phyloP scores from a whole-genome alignment of 2,113 vertebrate genomes.

The Clarias gariepinus region DNA sequence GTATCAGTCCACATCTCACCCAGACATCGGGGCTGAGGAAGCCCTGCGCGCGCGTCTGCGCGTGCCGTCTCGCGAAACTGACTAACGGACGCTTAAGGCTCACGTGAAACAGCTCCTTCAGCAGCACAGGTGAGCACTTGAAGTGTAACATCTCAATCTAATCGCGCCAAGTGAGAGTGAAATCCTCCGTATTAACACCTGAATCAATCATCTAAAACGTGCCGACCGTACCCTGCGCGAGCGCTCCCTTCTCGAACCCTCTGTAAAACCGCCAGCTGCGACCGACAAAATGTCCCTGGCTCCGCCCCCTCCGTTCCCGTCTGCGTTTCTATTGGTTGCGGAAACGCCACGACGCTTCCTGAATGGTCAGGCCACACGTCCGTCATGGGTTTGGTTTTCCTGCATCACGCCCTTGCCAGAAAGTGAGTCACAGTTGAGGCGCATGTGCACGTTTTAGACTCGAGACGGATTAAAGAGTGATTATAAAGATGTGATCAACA shows the following conservation, averaged over 20 bases:
- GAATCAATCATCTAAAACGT: no score
- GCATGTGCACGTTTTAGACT: not conserved
- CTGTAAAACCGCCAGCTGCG: conserved; percentile 6
- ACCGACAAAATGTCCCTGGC: conserved; percentile 37
- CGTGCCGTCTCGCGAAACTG: conserved; percentile 43
- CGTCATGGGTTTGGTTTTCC: not conserved
- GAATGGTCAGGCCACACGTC: conserved; percentile 17
- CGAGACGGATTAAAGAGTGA: not conserved
- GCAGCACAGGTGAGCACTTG: conserved; percentile 63
- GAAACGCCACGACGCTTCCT: conserved; percentile 46
- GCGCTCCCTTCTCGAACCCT: conserved; percentile 39
- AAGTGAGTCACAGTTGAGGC: not conserved
- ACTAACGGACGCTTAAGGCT: conserved; percentile 65
- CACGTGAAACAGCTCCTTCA: conserved; percentile 72
- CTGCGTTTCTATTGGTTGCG: conserved; percentile 60
- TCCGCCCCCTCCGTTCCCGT: conserved; percentile 48
- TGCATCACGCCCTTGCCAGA: conserved; percentile 16
- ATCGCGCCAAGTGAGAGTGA: conserved; percentile 54
- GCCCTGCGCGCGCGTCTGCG: conserved; percentile 46
- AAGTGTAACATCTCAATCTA: conserved; percentile 78
- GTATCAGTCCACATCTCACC: not conserved
- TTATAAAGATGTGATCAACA: not conserved
- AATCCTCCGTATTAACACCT: not conserved
- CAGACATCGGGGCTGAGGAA: conserved; percentile 51
- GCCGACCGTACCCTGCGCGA: not conserved